Evolutionary conservation across 2,888 invertebrate species (phyloP), one percentile per base, ranked within the genome.

Genomic region (Xestia xanthographa): DNA sequence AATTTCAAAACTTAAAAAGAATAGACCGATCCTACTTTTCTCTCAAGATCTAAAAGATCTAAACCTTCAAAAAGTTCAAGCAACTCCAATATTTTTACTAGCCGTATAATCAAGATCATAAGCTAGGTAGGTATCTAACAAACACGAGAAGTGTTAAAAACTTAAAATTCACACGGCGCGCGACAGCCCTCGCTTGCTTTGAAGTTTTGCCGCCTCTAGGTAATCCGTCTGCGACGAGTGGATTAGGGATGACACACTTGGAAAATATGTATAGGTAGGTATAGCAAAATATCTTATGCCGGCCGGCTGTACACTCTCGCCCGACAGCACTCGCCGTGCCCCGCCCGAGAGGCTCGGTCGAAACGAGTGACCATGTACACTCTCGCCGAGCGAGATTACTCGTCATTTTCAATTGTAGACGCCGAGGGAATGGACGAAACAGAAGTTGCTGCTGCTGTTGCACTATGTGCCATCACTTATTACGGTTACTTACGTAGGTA

Each of bases 161-260:
- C 20, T 60, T 60, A 34, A 92, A 90, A 93, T 92, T 93, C 93
- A 92, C 89, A 85, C 86, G 87, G 81, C 89, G 83, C 89, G 87
- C 87, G 90, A 75, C 91, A 92, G 75, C 92, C 91, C 92, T 91
- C 84, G 86, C 77, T 78, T 79, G 75, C 91, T 93, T 92, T 93
- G 93, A 93, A 92, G 92, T 93, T 92, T 83, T 83, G 89, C 90
- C 93, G 92, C 91, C 86, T 82, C 84, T 85, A 91, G 92, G 92
- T 93, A 89, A 93, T 91, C 91, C 89, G 83, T 85, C 87, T 83
- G 84, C 87, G 83, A 79, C 65, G 80, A 86, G 82, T 88, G 88
- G 89, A 88, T 91, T 90, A 90, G 89, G 91, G 91, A 77, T 91
- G 56, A n/a, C 34, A 45, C 43, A 45, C 50, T 60, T 77, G 48